Evolutionary conservation across 2,888 invertebrate species (phyloP), one percentile per base, ranked within the genome.

Genomic region (Latrodectus hesperus): DNA sequence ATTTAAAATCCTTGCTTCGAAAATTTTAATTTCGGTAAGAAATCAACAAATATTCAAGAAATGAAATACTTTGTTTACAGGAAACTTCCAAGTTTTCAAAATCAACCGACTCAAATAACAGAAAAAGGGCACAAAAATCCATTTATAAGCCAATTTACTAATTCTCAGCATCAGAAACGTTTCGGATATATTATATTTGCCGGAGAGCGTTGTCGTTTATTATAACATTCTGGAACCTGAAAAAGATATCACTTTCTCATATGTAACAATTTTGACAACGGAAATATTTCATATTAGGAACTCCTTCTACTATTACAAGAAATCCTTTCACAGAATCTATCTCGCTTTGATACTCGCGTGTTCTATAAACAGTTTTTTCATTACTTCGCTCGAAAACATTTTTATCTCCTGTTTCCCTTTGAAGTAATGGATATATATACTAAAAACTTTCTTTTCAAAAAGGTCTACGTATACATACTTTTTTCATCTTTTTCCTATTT

Each of bases 261-360:
- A 60, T 10, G n/a, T 60, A 60, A 60, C 60, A 60, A 60, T n/a
- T 60, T n/a, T 16, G 60, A n/a, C 12, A 60, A n/a, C 12, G 60
- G n/a, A 60, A 60, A 60, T 60, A 60, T 60, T 60, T 60, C 60
- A 60, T 60, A 60, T 60, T 60, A 60, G 60, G 38, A 60, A 60
- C 60, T 60, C 60, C n/a, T 60, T 60, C 60, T 60, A 60, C n/a
- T 12, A 60, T 60, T 60, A n/a, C 60, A 60, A 60, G 60, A 60
- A 60, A 60, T 60, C 60, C 60, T 60, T 60, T 60, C 16, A 60
- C 6, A 60, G 14, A n/a, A 60, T 6, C 60, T 16, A 16, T 60
- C n/a, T 60, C 0, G 11, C 60, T 55, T 16, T 12, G n/a, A 60
- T 60, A 16, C 60, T 12, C n/a, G 60, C 12, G n/a, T 60, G 60